phyloP scores from a whole-genome alignment of 2,888 invertebrate species.

The Notocelia uddmanniana region DNA sequence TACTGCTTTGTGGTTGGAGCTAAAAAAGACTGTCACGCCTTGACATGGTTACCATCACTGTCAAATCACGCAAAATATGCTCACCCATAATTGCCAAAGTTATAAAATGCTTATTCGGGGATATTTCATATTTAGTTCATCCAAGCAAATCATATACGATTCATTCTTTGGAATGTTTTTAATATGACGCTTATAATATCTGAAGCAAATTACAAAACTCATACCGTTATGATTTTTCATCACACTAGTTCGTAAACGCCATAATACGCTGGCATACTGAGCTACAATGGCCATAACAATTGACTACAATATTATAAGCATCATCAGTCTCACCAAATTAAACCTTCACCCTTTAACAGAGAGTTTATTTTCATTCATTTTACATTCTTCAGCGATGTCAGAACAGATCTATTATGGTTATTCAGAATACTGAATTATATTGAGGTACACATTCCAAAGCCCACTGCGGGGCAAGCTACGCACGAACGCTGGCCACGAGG shows the following conservation, averaged over 20 bases:
- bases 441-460: background rate
- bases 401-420: constrained; percentile 2
- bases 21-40: too few species aligned
- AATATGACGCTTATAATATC: constrained; percentile 12
- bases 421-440: constrained; percentile 3
- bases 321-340: background rate
- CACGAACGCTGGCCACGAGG: background rate
- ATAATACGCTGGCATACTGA: too few species aligned
- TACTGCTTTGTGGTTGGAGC: too few species aligned
- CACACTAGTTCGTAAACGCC: background rate
- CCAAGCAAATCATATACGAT: background rate
- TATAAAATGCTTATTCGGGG: background rate
- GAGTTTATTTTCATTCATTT: background rate
- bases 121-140: background rate
- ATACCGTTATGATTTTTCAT: background rate
- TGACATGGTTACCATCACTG: too few species aligned
- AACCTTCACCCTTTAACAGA: background rate
- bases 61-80: too few species aligned
- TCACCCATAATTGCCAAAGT: background rate
- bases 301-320: constrained; percentile 8
- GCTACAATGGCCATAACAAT: background rate
- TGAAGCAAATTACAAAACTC: background rate
- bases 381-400: background rate
- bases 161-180: constrained; percentile 17
- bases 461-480: background rate